Evolutionary conservation across 2,113 vertebrate genomes (phyloP).

Genomic region (Dolichallabes microphthalmus): DNA sequence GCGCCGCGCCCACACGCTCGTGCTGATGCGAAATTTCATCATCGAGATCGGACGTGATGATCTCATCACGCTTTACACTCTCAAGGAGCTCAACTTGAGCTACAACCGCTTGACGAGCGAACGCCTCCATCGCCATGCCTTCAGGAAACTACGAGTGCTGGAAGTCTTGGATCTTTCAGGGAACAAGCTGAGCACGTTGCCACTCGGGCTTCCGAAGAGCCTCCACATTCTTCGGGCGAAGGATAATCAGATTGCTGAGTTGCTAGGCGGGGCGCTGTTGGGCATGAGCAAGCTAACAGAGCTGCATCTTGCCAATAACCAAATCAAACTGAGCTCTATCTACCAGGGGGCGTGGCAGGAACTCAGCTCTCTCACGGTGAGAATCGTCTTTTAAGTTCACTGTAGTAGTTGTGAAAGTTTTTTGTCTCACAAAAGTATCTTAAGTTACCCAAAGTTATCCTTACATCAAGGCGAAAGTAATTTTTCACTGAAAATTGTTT

Average conservation of each 20-base stretch:
- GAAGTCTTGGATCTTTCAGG: constrained; percentile 90
- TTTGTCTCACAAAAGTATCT: not conserved
- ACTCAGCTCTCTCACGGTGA: constrained; percentile 84
- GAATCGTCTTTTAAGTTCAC: constrained; percentile 16
- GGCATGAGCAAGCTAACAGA: constrained; percentile 88
- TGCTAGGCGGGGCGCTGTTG: constrained; percentile 80
- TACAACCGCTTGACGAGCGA: constrained; percentile 90
- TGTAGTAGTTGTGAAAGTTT: not conserved
- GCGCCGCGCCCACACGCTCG: constrained; percentile 88
- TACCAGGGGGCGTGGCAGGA: constrained; percentile 88
- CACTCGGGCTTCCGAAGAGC: constrained; percentile 86
- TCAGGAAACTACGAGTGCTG: constrained; percentile 87
- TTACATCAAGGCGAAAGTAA: not conserved
- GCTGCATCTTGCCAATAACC: constrained; percentile 86
- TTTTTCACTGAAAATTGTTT: not conserved
- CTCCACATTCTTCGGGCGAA: constrained; percentile 85
- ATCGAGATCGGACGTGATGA: constrained; percentile 87
- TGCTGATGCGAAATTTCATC: constrained; percentile 94
- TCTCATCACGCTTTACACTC: constrained; percentile 84
- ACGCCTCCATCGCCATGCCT: constrained; percentile 86
- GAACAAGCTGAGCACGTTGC: constrained; percentile 80
- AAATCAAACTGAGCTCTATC: constrained; percentile 83
- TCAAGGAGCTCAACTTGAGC: constrained; percentile 95
- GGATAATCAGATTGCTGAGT: constrained; percentile 80
- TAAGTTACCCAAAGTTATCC: not conserved